A percentile compares a stretch with the other conserved stretches of the same genome.
Conservation (phyloP, 2,888 invertebrate genomes). For the Salticus scenicus region DNA sequence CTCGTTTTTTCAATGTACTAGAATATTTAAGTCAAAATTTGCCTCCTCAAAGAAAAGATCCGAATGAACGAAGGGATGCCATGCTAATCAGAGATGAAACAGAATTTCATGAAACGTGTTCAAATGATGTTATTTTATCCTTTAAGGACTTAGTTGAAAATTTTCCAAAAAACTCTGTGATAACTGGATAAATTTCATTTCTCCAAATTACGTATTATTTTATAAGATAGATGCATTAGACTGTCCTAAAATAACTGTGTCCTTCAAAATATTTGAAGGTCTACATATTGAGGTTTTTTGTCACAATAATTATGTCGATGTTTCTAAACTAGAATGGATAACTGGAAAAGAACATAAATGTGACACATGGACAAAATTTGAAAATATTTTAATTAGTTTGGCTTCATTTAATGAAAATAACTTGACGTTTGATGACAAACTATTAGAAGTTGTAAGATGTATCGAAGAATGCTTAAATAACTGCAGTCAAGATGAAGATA, state of each 20-base stretch:
- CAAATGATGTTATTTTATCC: neutral
- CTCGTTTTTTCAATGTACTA: neutral
- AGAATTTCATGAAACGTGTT: neutral
- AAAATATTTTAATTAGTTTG: neutral
- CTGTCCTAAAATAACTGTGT: neutral
- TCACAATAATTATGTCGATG: neutral
- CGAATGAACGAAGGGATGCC: neutral
- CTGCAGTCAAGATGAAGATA: too few relatives aligned
- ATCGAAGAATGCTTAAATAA: too few relatives aligned
- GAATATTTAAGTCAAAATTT: neutral
- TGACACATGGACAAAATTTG: constrained; percentile 1
- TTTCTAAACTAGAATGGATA: neutral
- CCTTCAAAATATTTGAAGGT: neutral
- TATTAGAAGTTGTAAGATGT: too few relatives aligned
- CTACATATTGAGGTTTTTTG: neutral
- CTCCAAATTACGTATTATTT: neutral
- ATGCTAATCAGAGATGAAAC: neutral
- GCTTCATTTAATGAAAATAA: too few relatives aligned
- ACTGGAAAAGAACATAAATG: neutral
- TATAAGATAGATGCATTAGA: neutral
- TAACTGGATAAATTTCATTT: neutral
- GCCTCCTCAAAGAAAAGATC: neutral
- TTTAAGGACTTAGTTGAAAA: neutral
- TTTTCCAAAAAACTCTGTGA: neutral
- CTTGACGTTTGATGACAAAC: too few relatives aligned